Conservation (phyloP, 2,888 invertebrate species). For the Linnaemya vulpina region DNA sequence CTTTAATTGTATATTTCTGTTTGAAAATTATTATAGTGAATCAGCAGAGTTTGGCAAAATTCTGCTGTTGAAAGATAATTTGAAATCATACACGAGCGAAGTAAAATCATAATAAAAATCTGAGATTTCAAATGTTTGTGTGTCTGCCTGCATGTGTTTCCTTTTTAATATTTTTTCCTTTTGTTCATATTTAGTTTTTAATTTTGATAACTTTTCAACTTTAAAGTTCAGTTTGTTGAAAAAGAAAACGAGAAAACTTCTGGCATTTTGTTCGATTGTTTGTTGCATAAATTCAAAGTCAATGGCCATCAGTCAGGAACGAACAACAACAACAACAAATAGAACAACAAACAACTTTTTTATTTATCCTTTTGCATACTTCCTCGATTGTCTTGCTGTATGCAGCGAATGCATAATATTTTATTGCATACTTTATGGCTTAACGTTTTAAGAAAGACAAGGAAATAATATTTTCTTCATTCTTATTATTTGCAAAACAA, state of each 20-base stretch:
- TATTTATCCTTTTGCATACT: conserved; percentile 53
- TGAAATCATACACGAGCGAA: background rate
- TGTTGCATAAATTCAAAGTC: conserved; percentile 39
- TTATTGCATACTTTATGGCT: conserved; percentile 63
- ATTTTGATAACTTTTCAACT: conserved; percentile 52
- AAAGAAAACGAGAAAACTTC: conserved; percentile 52
- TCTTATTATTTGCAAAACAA: conserved; percentile 12
- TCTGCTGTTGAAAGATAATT: background rate
- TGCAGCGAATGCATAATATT: conserved; percentile 28
- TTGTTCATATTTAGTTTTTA: conserved; percentile 14
- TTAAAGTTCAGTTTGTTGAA: conserved; percentile 39
- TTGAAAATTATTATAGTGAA: background rate
- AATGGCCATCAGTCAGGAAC: conserved; percentile 35
- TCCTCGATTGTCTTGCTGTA: conserved; percentile 46
- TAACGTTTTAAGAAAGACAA: conserved; percentile 52
- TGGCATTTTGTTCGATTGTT: conserved; percentile 55
- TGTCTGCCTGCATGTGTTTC: background rate
- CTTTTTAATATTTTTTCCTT: background rate
- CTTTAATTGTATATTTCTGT: conserved; percentile 13
- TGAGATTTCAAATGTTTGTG: background rate
- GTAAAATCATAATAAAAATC: background rate
- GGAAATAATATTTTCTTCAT: conserved; percentile 22
- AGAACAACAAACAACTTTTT: conserved; percentile 49
- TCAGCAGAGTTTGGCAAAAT: conserved; percentile 20
- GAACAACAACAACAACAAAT: conserved; percentile 2